Base-by-base conservation (phyloP, 2,797 vertebrate genomes). In the Champsocephalus gunnari region DNA sequence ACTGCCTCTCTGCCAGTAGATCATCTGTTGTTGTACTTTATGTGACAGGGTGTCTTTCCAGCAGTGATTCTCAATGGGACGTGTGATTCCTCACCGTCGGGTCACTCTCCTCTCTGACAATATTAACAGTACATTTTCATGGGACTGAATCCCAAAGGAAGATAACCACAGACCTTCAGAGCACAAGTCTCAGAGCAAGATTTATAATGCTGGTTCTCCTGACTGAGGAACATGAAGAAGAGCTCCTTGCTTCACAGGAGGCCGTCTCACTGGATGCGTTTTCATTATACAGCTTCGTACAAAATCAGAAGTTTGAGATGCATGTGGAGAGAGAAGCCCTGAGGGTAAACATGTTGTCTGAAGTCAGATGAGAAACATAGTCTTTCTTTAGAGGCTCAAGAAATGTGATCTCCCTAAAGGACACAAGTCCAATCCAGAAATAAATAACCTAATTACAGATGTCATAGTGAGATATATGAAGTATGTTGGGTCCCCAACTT, bases 11-110 rank as follows among this genome's bases (percentile, higher is more conserved):
- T 72, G 57, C 11, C 28, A 41, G 57, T 34, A 68, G n/a, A 76
- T 85, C 44, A 58, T 78, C 47, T 57, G 56, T 70, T 73, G 64
- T 56, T 63, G 60, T 69, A 69, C 64, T 75, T 69, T 49, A 43
- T 68, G 77, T 44, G 50, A 28, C 54, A 21, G 53, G 8, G 43
- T 53, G 47, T 55, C 58, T 80, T 71, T 69, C 73, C 54, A 75
- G 50, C 2, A 11, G 21, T 63, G 49, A 50, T 73, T 54, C 70
- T 69, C 44, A 70, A 49, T 58, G 43, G 56, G 49, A 38, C 51
- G 57, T 66, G 51, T 55, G 71, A 75, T 80, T 63, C 57, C 64
- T 74, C 64, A 34, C 34, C 44, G 59, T 64, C 50, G 70, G 79
- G 53, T 69, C 74, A 60, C 21, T 59, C 60, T 66, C 47, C 24